Conservation (phyloP, 2,113 vertebrate species). For the Nibea coibor region DNA sequence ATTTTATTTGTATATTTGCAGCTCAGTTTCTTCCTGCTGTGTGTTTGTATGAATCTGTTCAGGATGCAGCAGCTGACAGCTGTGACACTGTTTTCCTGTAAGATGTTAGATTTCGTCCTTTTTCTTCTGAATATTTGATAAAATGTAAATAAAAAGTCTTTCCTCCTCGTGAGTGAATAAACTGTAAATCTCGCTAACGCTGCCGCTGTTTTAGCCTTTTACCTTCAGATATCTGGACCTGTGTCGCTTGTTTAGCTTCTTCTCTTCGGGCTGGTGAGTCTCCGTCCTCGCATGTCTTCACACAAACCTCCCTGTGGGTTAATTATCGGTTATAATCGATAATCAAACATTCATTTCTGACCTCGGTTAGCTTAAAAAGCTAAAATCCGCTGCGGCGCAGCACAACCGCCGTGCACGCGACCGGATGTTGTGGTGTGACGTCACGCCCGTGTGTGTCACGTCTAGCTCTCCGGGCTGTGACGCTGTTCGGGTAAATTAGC, state of each 20-base stretch:
- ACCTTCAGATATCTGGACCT: not conserved
- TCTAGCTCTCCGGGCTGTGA: too few relatives aligned
- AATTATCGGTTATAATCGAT: not conserved
- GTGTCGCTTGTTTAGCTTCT: not conserved
- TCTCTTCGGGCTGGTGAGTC: not conserved
- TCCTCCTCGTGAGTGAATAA: not conserved
- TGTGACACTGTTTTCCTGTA: too few relatives aligned
- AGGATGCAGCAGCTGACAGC: not conserved
- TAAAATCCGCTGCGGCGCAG: not conserved
- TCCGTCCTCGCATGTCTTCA: slow-evolving; percentile 15
- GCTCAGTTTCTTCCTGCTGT: too few relatives aligned
- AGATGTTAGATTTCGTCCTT: not conserved
- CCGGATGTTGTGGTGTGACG: slow-evolving; percentile 44
- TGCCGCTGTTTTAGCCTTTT: not conserved
- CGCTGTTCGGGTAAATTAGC: not conserved
- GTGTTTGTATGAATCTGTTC: not conserved
- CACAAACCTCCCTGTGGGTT: fast-evolving
- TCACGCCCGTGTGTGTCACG: not conserved
- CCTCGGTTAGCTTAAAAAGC: not conserved
- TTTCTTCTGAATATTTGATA: too few relatives aligned
- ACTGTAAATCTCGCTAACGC: not conserved
- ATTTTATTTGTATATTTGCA: too few relatives aligned
- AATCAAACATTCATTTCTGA: too few relatives aligned
- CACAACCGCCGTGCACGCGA: not conserved
- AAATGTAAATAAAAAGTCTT: not conserved